These are phyloP conservation scores for Micrastur ruficollis DNA, from an alignment of 2,797 vertebrate genomes.

Conservation along the genomic window DNA sequence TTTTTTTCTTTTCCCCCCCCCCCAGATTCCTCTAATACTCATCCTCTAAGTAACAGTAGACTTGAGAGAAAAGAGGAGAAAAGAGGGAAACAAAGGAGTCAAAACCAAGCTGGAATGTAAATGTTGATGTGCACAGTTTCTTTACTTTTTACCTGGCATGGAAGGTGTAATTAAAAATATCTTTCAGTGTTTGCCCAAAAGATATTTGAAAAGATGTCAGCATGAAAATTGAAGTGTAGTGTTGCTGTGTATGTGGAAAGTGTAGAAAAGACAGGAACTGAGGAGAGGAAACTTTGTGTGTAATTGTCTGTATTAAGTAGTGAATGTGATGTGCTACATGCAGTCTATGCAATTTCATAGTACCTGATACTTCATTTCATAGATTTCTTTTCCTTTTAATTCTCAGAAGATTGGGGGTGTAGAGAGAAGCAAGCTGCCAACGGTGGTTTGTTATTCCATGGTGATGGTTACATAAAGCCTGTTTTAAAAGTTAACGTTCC, in stretches of 20 bases:
- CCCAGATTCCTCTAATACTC: background rate
- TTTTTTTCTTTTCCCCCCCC: background rate
- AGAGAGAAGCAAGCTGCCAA: background rate
- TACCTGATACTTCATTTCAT: background rate
- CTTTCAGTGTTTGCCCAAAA: background rate
- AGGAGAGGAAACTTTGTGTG: background rate
- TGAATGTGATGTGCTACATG: background rate
- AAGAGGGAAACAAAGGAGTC: background rate
- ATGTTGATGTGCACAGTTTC: background rate
- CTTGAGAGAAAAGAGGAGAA: background rate
- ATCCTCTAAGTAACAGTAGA: background rate
- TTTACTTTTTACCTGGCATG: background rate
- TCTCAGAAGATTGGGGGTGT: background rate
- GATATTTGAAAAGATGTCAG: background rate
- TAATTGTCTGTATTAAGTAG: background rate
- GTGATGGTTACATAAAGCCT: background rate
- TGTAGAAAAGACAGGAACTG: background rate
- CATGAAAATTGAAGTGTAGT: background rate
- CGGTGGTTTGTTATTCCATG: background rate
- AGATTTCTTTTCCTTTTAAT: background rate
- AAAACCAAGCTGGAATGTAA: background rate
- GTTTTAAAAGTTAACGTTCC: background rate
- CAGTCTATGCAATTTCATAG: background rate
- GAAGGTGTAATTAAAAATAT: background rate
- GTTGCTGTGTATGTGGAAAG: background rate